These are phyloP conservation scores for Coelinius sp. DNA, from an alignment of 2,888 invertebrate species.

Conservation along the genomic window DNA sequence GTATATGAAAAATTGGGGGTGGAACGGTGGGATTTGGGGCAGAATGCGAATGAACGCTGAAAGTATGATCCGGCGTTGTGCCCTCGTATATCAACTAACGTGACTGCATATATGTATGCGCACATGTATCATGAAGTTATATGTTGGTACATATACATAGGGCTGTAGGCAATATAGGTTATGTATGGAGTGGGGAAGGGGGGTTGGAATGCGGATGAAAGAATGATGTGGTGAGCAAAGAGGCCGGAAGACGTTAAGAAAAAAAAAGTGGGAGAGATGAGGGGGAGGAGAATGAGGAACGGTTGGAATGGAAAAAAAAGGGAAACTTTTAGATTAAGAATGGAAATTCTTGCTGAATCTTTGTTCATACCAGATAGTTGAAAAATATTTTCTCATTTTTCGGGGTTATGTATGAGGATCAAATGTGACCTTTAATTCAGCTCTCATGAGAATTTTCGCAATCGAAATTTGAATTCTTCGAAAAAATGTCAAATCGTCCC, in stretches of 20 bases:
- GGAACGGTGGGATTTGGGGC: slow-evolving; percentile 29
- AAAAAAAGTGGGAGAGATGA: background rate
- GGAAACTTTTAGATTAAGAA: background rate
- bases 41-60: slow-evolving; percentile 45
- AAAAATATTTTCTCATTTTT: too few species aligned
- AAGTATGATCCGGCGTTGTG: slow-evolving; percentile 42
- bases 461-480: too few species aligned
- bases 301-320: background rate
- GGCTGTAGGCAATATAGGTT: slow-evolving; percentile 28
- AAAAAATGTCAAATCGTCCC: too few species aligned
- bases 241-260: slow-evolving; percentile 16
- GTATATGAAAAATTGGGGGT: background rate
- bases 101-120: slow-evolving; percentile 44
- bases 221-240: background rate
- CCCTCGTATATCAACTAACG: slow-evolving; percentile 45
- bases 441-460: too few species aligned
- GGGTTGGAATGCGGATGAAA: slow-evolving; percentile 9
- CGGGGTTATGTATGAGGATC: too few species aligned
- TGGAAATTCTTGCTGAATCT: background rate
- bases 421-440: too few species aligned
- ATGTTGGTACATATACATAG: slow-evolving; percentile 29
- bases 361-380: background rate
- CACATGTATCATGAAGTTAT: slow-evolving; percentile 36
- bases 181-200: slow-evolving; percentile 22
- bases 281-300: background rate